Percentiles rank a stretch among this genome's conserved stretches.
phyloP scores from a whole-genome alignment of 2,113 vertebrate species.

The Pseudorasbora parva region DNA sequence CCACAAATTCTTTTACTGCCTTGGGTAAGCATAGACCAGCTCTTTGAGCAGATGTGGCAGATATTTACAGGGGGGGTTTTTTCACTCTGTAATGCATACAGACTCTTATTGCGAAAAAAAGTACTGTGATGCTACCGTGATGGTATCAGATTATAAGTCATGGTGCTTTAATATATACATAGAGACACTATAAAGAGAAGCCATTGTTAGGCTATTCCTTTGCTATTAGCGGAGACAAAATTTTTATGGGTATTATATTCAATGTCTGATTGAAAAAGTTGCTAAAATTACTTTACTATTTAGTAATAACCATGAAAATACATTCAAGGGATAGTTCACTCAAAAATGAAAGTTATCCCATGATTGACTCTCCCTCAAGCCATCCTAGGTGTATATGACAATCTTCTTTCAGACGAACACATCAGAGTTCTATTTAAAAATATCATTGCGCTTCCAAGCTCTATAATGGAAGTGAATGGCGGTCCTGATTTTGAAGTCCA shows the following conservation, averaged over 20 bases:
- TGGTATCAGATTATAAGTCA: slow-evolving; percentile 17
- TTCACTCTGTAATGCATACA: slow-evolving; percentile 70
- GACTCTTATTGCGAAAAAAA: slow-evolving; percentile 11
- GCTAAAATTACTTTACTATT: background rate
- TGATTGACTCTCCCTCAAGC: too few relatives aligned
- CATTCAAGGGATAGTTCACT: too few relatives aligned
- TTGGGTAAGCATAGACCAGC: slow-evolving; percentile 33
- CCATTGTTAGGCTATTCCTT: background rate
- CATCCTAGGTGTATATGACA: too few relatives aligned
- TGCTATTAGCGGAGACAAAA: background rate
- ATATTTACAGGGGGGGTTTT: slow-evolving; percentile 56
- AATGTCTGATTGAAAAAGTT: background rate
- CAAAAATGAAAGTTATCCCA: too few relatives aligned
- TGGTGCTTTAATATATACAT: background rate
- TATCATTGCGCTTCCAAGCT: too few relatives aligned
- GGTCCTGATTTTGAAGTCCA: too few relatives aligned
- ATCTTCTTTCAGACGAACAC: too few relatives aligned
- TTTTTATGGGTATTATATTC: background rate
- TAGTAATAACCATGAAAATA: background rate
- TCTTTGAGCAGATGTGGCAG: slow-evolving; percentile 30
- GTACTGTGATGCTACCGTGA: background rate
- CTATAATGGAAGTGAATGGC: too few relatives aligned
- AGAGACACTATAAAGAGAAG: background rate
- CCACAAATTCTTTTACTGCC: slow-evolving; percentile 57
- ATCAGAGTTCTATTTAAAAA: too few relatives aligned